These are phyloP conservation scores for Castor canadensis DNA, from an alignment of 2,113 vertebrate genomes.

Conservation along the genomic window DNA sequence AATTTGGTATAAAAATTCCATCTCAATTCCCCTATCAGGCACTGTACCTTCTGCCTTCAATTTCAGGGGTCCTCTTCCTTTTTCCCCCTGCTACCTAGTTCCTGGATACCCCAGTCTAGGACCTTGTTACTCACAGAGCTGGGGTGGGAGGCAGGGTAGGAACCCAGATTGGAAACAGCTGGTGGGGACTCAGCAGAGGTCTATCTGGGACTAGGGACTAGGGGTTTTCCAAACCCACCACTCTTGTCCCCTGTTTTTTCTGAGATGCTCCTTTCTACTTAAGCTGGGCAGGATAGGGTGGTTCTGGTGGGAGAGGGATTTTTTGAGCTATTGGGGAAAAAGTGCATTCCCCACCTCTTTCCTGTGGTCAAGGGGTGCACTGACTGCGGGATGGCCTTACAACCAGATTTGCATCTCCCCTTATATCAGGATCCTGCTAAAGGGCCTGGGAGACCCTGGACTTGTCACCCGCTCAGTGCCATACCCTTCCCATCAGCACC, in stretches of 20 bases:
- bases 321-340: not conserved
- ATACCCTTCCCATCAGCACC: fast-evolving
- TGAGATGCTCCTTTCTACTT: not conserved
- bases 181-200: not conserved
- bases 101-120: not conserved
- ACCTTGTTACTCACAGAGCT: not conserved
- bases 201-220: not conserved
- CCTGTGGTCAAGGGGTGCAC: fast-evolving
- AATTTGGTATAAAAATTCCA: not conserved
- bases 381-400: not conserved
- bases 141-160: not conserved
- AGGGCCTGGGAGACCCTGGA: fast-evolving
- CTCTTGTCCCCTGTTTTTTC: too few relatives aligned
- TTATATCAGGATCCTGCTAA: not conserved
- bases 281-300: too few relatives aligned
- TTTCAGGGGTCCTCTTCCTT: not conserved
- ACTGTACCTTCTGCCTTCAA: not conserved
- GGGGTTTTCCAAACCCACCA: not conserved
- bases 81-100: not conserved
- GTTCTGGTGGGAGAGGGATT: not conserved
- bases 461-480: fast-evolving
- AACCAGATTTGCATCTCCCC: not conserved
- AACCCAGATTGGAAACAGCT: not conserved
- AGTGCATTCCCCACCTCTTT: not conserved
- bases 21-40: not conserved